Evolutionary conservation across 2,888 invertebrate genomes (phyloP).

Genomic region (Archaeoteleia sp.): DNA sequence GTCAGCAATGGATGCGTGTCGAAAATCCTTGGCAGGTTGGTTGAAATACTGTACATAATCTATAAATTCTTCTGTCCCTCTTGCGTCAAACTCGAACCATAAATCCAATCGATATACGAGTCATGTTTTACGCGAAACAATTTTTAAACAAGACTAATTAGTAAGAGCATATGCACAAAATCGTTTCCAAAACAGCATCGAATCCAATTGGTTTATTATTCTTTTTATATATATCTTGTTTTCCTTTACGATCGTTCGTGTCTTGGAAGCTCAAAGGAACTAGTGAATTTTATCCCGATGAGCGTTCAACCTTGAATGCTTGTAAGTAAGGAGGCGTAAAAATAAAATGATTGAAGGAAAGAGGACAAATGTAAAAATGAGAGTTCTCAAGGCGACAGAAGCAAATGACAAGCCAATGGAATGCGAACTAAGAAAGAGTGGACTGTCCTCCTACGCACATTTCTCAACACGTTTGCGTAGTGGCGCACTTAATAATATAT

Average conservation of each 20-base stretch:
- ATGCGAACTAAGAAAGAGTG: slow-evolving; percentile 57
- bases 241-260: too few species aligned
- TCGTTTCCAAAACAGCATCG: too few species aligned
- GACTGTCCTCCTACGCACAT: slow-evolving; percentile 48
- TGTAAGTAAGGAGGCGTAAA: slow-evolving; percentile 10
- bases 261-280: background rate
- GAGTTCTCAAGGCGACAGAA: slow-evolving; percentile 31
- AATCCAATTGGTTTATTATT: slow-evolving; percentile 2
- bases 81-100: too few species aligned
- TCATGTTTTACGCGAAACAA: too few species aligned
- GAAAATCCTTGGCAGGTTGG: slow-evolving; percentile 97
- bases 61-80: too few species aligned
- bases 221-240: too few species aligned
- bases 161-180: too few species aligned
- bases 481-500: slow-evolving; percentile 61
- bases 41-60: slow-evolving; percentile 69
- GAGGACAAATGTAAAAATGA: slow-evolving; percentile 8
- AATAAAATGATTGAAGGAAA: slow-evolving; percentile 17
- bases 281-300: slow-evolving; percentile 11
- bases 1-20: slow-evolving; percentile 99
- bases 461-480: slow-evolving; percentile 57
- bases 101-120: too few species aligned
- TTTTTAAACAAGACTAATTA: too few species aligned
- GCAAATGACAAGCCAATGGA: slow-evolving; percentile 46
- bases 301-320: slow-evolving; percentile 16